Percentiles rank a stretch among this genome's conserved stretches.
These are phyloP conservation scores for Drosophila jambulina DNA, from an alignment of 1,140 invertebrate genomes.

Conservation along the genomic window DNA sequence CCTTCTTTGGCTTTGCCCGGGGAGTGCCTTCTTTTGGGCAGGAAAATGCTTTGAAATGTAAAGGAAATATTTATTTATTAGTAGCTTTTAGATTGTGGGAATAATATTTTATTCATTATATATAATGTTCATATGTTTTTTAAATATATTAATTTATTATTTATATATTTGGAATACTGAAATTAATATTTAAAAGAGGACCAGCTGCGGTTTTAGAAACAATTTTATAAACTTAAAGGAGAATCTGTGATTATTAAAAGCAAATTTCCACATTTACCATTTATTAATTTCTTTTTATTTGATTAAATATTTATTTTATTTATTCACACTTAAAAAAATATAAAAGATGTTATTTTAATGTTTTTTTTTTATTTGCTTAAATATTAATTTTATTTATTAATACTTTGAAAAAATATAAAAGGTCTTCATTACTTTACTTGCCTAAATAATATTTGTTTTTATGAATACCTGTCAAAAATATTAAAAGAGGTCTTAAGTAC, in stretches of 20 bases:
- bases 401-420: too few relatives aligned
- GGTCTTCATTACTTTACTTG: too few relatives aligned
- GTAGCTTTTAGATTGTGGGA: not conserved
- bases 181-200: too few relatives aligned
- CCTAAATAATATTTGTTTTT: too few relatives aligned
- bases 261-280: not conserved
- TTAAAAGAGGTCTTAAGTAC: too few relatives aligned
- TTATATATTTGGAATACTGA: not conserved
- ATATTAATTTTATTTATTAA: too few relatives aligned
- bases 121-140: not conserved
- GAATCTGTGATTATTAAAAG: not conserved
- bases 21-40: constrained; percentile 29
- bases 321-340: not conserved
- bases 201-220: not conserved
- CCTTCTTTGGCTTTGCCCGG: not conserved
- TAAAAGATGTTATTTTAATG: too few relatives aligned
- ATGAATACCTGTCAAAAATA: too few relatives aligned
- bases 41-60: not conserved
- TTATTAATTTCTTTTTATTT: too few relatives aligned
- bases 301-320: not conserved
- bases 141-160: not conserved
- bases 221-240: not conserved
- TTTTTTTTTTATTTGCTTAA: too few relatives aligned
- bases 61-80: not conserved
- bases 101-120: not conserved